Evolutionary conservation across 2,113 vertebrate species (phyloP).

Genomic region (Leptobrachium leishanense): DNA sequence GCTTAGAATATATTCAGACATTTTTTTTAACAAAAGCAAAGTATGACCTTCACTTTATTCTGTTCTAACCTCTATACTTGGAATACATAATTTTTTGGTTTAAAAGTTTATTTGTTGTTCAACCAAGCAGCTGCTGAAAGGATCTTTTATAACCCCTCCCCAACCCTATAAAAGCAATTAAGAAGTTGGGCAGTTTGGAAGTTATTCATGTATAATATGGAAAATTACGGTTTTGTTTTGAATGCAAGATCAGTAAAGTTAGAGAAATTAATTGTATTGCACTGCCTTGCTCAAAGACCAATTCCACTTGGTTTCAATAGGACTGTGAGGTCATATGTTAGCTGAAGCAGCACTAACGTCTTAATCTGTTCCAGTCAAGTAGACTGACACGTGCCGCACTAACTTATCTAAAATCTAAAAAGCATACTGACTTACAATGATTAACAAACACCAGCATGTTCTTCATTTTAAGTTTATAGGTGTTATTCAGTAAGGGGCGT

Average conservation of each 20-base stretch:
- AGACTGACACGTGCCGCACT: slow-evolving; percentile 53
- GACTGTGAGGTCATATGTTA: not conserved
- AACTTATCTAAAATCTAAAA: slow-evolving; percentile 53
- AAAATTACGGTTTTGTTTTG: not conserved
- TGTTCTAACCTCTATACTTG: not conserved
- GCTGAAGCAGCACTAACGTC: slow-evolving; percentile 40
- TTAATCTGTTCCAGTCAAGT: slow-evolving; percentile 52
- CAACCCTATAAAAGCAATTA: not conserved
- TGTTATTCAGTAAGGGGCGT: too few species aligned
- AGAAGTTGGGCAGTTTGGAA: not conserved
- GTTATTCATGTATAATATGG: not conserved
- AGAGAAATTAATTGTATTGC: not conserved
- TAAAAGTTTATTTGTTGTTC: not conserved
- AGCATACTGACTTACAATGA: slow-evolving; percentile 56
- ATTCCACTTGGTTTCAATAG: not conserved
- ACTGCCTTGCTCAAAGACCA: not conserved
- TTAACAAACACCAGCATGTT: slow-evolving; percentile 39
- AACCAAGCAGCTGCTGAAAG: not conserved
- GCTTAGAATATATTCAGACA: too few species aligned
- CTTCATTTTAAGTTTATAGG: not conserved
- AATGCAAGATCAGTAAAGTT: not conserved
- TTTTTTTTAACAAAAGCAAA: too few species aligned
- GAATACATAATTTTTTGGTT: not conserved
- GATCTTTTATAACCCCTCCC: not conserved
- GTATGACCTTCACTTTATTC: too few species aligned